These are phyloP conservation scores for Dicerorhinus sumatrensis DNA, from an alignment of 2,113 vertebrate genomes.

Conservation along the genomic window DNA sequence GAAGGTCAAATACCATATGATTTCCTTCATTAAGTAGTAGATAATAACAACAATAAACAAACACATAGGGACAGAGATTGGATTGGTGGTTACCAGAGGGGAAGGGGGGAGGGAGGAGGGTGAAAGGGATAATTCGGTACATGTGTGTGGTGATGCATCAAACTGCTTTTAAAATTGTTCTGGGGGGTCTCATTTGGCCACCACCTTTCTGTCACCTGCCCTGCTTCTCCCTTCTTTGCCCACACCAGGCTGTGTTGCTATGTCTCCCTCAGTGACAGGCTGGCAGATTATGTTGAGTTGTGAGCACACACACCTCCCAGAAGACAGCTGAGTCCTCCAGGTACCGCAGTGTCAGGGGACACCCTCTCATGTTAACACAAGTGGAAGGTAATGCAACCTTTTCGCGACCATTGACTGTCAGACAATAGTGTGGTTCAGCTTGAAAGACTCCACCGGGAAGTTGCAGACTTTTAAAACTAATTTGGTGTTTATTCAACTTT, in stretches of 20 bases:
- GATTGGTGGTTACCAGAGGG: too few species aligned
- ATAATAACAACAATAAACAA: too few species aligned
- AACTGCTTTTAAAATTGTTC: background rate
- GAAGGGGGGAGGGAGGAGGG: too few species aligned
- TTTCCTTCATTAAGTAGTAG: too few species aligned
- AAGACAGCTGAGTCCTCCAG: background rate
- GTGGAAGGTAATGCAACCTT: constrained; percentile 41
- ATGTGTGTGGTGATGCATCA: too few species aligned
- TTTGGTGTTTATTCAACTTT: constrained; percentile 89
- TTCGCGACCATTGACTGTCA: constrained; percentile 28
- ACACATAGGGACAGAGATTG: too few species aligned
- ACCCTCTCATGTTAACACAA: background rate
- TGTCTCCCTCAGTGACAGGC: background rate
- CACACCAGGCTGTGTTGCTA: background rate
- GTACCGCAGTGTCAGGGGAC: background rate
- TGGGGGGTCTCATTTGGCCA: background rate
- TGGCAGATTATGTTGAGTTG: background rate
- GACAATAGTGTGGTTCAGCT: constrained; percentile 71
- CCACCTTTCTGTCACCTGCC: background rate
- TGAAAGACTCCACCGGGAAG: constrained; percentile 86
- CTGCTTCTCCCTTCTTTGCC: background rate
- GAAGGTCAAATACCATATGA: too few species aligned
- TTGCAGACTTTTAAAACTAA: constrained; percentile 89
- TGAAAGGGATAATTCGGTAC: too few species aligned
- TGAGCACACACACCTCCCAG: background rate